Conservation (phyloP, 2,113 vertebrate genomes). For the Perccottus glenii region DNA sequence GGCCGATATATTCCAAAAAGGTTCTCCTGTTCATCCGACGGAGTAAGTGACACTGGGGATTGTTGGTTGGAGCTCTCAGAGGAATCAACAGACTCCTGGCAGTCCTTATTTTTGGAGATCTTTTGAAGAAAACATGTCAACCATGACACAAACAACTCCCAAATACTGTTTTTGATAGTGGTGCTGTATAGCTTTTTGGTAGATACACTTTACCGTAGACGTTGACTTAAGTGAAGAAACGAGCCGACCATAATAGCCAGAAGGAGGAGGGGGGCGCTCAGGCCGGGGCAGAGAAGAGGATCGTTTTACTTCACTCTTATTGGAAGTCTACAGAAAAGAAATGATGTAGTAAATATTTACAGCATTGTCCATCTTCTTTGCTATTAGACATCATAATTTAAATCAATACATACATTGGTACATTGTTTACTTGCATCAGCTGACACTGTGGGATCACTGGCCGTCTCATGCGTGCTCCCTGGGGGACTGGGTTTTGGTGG, state of each 20-base stretch:
- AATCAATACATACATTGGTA: no score
- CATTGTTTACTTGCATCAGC: rapidly evolving
- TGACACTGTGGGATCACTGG: background rate
- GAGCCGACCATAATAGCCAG: background rate
- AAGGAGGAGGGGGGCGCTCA: background rate
- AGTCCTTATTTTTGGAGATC: background rate
- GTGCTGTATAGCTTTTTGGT: background rate
- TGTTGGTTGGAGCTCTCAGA: background rate
- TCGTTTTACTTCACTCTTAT: background rate
- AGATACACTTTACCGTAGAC: slow-evolving; percentile 13
- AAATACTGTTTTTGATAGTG: background rate
- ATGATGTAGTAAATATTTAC: background rate
- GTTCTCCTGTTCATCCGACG: background rate
- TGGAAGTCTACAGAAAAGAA: slow-evolving; percentile 23
- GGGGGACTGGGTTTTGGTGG: slow-evolving; percentile 19
- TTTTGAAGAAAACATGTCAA: background rate
- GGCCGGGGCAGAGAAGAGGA: background rate
- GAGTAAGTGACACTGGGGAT: background rate
- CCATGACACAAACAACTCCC: background rate
- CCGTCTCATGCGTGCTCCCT: background rate
- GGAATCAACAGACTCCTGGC: background rate
- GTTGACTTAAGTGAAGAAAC: rapidly evolving
- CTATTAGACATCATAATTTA: no score
- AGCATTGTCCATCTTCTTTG: no score
- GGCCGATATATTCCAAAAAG: background rate